Evolutionary conservation across 2,113 vertebrate genomes (phyloP).

Genomic region (Zootoca vivipara): DNA sequence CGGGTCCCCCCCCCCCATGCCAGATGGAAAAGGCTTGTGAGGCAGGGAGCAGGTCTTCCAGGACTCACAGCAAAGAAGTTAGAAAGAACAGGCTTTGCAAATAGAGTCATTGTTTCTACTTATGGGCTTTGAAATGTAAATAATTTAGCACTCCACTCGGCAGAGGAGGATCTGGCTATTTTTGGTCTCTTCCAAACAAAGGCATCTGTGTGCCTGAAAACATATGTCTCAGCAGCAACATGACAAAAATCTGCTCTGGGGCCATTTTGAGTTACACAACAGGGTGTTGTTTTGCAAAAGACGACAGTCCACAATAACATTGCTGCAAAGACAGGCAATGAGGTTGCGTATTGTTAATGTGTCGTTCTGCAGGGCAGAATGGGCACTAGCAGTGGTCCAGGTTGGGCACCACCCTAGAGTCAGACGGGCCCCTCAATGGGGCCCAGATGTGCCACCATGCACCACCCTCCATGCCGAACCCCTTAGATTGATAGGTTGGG

Average conservation of each 20-base stretch:
- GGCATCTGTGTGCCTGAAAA: constrained; percentile 72
- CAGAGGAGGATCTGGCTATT: constrained; percentile 68
- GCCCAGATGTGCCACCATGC: too few relatives aligned
- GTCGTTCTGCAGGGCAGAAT: neutral
- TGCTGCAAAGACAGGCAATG: neutral
- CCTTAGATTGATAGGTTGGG: too few relatives aligned
- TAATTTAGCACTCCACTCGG: constrained; percentile 71
- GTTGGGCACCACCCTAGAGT: too few relatives aligned
- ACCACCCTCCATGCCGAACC: too few relatives aligned
- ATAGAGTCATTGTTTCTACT: constrained; percentile 68
- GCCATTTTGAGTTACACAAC: constrained; percentile 44
- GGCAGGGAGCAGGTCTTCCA: too few relatives aligned
- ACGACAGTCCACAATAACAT: neutral
- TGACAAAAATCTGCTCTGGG: constrained; percentile 35
- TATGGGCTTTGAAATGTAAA: constrained; percentile 76
- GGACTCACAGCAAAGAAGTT: too few relatives aligned
- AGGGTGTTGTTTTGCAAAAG: constrained; percentile 4
- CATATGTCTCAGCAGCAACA: constrained; percentile 59
- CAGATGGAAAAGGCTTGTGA: too few relatives aligned
- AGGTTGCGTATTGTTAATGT: neutral
- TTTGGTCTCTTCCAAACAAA: constrained; percentile 67
- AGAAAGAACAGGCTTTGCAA: constrained; percentile 61
- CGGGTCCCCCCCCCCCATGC: too few relatives aligned
- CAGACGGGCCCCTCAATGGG: too few relatives aligned
- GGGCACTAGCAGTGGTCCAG: too few relatives aligned